Percentiles rank a stretch among this genome's conserved stretches.
phyloP scores from a whole-genome alignment of 2,888 invertebrate species.

The Phortica magna region DNA sequence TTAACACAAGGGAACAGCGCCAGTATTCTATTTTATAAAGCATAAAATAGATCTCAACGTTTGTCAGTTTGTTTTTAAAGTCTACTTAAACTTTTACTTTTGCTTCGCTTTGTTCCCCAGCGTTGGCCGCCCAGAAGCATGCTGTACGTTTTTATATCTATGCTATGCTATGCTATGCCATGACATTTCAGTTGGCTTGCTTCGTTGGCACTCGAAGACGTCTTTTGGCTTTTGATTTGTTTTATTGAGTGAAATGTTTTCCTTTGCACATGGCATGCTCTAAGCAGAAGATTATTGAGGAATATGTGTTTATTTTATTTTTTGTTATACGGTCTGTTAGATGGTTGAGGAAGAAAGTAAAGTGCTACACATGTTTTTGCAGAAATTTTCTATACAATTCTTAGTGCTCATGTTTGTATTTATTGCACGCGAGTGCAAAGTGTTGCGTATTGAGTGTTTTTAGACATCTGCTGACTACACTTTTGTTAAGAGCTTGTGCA shows the following conservation, averaged over 20 bases:
- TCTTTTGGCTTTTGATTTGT: conserved; percentile 29
- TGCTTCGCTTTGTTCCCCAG: conserved; percentile 9
- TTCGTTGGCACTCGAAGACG: not conserved
- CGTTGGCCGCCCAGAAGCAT: not conserved
- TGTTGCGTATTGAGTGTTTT: too few relatives aligned
- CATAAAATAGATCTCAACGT: not conserved
- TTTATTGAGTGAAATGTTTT: conserved; percentile 52
- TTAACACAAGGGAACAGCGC: conserved; percentile 48
- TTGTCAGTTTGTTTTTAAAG: conserved; percentile 64
- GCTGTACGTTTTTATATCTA: not conserved
- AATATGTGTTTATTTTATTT: not conserved
- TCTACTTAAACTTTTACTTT: conserved; percentile 47
- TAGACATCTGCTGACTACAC: too few relatives aligned
- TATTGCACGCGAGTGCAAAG: too few relatives aligned
- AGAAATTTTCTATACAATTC: not conserved
- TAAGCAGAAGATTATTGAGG: not conserved
- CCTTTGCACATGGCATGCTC: conserved; percentile 10
- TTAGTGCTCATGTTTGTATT: too few relatives aligned
- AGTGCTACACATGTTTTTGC: conserved; percentile 26
- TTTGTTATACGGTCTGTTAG: too few relatives aligned
- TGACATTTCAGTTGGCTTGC: not conserved
- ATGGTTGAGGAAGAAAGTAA: not conserved
- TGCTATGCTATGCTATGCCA: not conserved
- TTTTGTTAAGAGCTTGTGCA: too few relatives aligned
- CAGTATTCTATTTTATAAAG: not conserved